Evolutionary conservation across 2,113 vertebrate genomes (phyloP).

Genomic region (Clarias macrocephalus): DNA sequence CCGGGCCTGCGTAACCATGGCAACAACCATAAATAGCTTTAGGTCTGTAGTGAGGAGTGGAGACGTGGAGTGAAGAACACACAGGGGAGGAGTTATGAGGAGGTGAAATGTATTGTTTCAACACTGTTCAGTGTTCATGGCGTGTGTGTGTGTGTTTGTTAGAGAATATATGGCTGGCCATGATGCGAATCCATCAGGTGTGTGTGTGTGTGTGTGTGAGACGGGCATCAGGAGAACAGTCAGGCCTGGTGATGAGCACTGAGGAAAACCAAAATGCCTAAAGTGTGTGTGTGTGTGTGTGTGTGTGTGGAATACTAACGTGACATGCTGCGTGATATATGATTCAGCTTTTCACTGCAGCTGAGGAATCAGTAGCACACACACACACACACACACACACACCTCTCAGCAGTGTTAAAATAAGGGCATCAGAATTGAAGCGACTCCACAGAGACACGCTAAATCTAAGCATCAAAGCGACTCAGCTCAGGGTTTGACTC

Average conservation of each 20-base stretch:
- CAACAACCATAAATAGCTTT: slow-evolving; percentile 11
- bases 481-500: no score
- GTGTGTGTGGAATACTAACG: background rate
- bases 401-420: background rate
- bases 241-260: no score
- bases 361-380: background rate
- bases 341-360: background rate
- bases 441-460: background rate
- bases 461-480: background rate
- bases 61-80: background rate
- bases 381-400: background rate
- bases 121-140: background rate
- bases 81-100: no score
- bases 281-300: background rate
- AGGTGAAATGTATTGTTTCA: background rate
- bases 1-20: background rate
- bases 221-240: no score
- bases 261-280: no score
- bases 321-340: background rate
- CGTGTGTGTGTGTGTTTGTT: background rate
- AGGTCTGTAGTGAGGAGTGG: background rate
- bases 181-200: background rate
- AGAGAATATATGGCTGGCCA: no score
- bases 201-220: slow-evolving; percentile 8
- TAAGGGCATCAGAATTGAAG: background rate